A percentile compares a stretch with the other conserved stretches of the same genome.
These are phyloP conservation scores for Halisarca cf. caerulea DNA, from an alignment of 37 sponge, comb jelly and placozoan species.

Conservation along the genomic window DNA sequence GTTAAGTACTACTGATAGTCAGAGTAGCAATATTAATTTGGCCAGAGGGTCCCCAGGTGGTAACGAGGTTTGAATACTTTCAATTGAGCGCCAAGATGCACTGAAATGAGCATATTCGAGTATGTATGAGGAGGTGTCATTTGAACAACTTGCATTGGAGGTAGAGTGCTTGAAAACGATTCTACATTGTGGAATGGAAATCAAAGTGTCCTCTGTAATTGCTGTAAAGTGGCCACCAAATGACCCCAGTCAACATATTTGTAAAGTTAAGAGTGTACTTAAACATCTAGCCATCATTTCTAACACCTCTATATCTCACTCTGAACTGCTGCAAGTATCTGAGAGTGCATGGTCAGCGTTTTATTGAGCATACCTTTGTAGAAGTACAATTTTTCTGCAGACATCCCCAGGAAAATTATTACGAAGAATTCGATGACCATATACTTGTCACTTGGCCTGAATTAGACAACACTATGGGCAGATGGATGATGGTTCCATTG, in stretches of 20 bases:
- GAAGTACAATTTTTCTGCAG: neutral
- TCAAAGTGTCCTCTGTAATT: neutral
- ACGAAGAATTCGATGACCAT: neutral
- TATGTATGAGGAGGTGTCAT: too few relatives aligned
- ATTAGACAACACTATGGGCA: neutral
- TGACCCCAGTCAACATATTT: neutral
- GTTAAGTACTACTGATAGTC: too few relatives aligned
- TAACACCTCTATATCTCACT: neutral
- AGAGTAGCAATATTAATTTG: too few relatives aligned
- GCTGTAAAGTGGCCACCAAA: neutral
- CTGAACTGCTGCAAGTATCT: too few relatives aligned
- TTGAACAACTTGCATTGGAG: too few relatives aligned
- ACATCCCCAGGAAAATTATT: slow-evolving; percentile 1
- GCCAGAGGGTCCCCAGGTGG: too few relatives aligned
- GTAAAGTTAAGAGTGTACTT: neutral
- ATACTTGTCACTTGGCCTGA: slow-evolving; percentile 10
- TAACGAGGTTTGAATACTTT: too few relatives aligned
- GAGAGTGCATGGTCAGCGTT: too few relatives aligned
- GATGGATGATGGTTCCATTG: neutral
- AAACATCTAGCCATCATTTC: neutral
- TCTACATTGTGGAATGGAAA: neutral
- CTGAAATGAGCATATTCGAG: too few relatives aligned
- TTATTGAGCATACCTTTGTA: neutral
- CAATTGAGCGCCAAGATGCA: too few relatives aligned
- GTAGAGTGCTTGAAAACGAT: neutral